Base-by-base conservation (phyloP, 2,797 vertebrate species). In the Acrossocheilus wenchowensis region DNA sequence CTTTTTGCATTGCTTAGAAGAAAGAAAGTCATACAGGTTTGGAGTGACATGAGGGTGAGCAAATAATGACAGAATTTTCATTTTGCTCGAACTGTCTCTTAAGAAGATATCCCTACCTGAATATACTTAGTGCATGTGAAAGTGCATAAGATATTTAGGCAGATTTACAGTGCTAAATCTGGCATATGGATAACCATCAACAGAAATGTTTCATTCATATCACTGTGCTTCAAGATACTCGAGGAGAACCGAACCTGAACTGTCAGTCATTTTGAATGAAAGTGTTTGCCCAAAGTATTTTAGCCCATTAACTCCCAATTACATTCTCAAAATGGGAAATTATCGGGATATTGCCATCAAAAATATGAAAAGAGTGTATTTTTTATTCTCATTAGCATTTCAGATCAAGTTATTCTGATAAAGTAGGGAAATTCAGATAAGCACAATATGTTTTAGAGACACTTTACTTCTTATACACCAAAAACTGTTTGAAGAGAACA, bases 121-220 rank as follows among this genome's bases (percentile, higher is more conserved):
- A 19, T 14, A 68, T 68, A 9, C 30, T 66, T 19, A 21, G 66
- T 36, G 34, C 66, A 68, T 36, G 19, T 72, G 8, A 43, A 5
- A 6, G 10, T 43, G 6, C 15, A 36, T 71, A 11, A 41, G 19
- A 9, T 23, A 39, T 41, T 71, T 41, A 2, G 19, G 36, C 36
- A 41, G 8, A 34, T 34, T 34, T 66, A 68, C 30, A 17, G 15
- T 36, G 30, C 7, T 36, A 72, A n/a, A 72, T 41, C 9, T 12
- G 17, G 36, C 68, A 72, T 72, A 43, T 43, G 10, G 69, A 72
- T 72, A n/a, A 72, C 69, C 69, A 72, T 43, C 21, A n/a, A 72
- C 2, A 30, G 9, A 39, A 41, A 71, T 7, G 14, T n/a, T 9
- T 17, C 1, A 2, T 73, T 73, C 23, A 48, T 73, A 45, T 26